Conservation (phyloP, 2,113 vertebrate genomes). For the Erythrocercus mccallii region DNA sequence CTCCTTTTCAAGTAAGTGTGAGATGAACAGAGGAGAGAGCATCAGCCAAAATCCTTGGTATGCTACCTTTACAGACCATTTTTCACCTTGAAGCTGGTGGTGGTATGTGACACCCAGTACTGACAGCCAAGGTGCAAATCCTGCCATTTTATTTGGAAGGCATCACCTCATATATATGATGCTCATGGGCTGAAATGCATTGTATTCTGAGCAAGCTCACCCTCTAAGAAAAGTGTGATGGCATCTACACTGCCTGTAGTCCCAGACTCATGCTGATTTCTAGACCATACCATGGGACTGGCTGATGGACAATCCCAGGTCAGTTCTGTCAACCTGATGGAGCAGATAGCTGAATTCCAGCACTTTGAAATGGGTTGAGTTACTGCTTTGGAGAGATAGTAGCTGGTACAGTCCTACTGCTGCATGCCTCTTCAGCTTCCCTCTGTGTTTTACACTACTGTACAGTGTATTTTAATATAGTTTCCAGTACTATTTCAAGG, state of each 20-base stretch:
- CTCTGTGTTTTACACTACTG: not conserved
- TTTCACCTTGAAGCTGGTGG: not conserved
- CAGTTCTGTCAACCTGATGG: not conserved
- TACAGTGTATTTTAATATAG: not conserved
- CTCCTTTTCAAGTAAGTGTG: not conserved
- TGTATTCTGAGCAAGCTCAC: not conserved
- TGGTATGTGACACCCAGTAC: not conserved
- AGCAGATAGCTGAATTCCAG: not conserved
- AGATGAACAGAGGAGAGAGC: not conserved
- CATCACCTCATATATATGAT: not conserved
- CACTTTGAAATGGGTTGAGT: not conserved
- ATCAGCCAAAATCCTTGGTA: not conserved
- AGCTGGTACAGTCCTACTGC: not conserved
- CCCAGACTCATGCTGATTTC: not conserved
- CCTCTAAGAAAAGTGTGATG: not conserved
- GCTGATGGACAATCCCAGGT: not conserved
- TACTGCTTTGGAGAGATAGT: not conserved
- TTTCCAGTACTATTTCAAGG: not conserved
- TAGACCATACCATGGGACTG: not conserved
- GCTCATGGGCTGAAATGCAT: rapidly evolving
- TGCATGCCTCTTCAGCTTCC: not conserved
- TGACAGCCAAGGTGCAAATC: not conserved
- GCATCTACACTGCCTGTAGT: not conserved
- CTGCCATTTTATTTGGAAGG: not conserved
- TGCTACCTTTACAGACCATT: not conserved